Percentiles rank a stretch among this genome's conserved stretches.
These are phyloP conservation scores for Mylabris sibirica DNA, from an alignment of 2,888 invertebrate genomes.

Conservation along the genomic window DNA sequence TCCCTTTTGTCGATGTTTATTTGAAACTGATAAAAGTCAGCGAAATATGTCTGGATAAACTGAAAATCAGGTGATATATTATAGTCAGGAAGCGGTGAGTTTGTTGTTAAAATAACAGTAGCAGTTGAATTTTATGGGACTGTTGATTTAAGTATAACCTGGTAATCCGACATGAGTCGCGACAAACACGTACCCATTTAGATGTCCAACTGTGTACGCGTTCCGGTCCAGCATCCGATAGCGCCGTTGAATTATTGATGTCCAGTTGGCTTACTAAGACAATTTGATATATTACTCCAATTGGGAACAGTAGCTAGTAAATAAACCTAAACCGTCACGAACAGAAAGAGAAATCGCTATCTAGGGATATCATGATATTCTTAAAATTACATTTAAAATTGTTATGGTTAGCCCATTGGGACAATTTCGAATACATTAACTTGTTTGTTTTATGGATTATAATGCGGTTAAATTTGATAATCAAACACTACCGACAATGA, in stretches of 20 bases:
- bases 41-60: slow-evolving; percentile 9
- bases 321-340: slow-evolving; percentile 55
- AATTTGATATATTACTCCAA: slow-evolving; percentile 59
- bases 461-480: slow-evolving; percentile 50
- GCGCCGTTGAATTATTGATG: slow-evolving; percentile 59
- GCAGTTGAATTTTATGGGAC: slow-evolving; percentile 22
- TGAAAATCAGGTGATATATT: slow-evolving; percentile 17
- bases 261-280: slow-evolving; percentile 57
- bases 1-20: not conserved
- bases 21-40: not conserved
- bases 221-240: slow-evolving; percentile 47
- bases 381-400: slow-evolving; percentile 59
- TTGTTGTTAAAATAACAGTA: slow-evolving; percentile 9
- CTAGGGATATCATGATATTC: slow-evolving; percentile 54
- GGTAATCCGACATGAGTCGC: slow-evolving; percentile 44
- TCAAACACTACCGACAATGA: slow-evolving; percentile 43
- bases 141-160: slow-evolving; percentile 44
- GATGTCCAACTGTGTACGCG: slow-evolving; percentile 47
- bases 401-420: slow-evolving; percentile 48
- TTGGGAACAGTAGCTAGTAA: slow-evolving; percentile 57
- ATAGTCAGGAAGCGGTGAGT: slow-evolving; percentile 14
- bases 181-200: slow-evolving; percentile 45
- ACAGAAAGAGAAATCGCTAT: slow-evolving; percentile 55
- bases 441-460: slow-evolving; percentile 58
- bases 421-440: slow-evolving; percentile 44